These are phyloP conservation scores for Limulus polyphemus DNA, from an alignment of 2,888 invertebrate genomes.

Conservation along the genomic window DNA sequence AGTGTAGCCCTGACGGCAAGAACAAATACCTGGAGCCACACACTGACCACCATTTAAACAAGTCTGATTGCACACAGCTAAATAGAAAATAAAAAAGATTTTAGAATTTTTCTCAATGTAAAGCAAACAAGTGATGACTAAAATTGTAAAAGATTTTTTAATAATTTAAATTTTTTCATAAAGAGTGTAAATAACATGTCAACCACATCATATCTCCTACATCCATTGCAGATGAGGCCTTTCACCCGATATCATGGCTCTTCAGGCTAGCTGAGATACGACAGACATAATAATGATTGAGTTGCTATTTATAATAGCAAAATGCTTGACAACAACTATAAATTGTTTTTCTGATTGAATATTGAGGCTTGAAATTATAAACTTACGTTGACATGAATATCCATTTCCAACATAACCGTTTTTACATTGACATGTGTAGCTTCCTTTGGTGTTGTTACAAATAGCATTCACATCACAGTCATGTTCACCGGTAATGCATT, in stretches of 20 bases:
- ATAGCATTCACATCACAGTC: constrained; percentile 60
- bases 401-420: constrained; percentile 66
- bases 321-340: too few relatives aligned
- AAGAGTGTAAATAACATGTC: background rate
- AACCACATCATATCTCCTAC: too few relatives aligned
- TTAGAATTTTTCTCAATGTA: background rate
- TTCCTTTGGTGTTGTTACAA: constrained; percentile 65
- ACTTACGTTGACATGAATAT: constrained; percentile 63
- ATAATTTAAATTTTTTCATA: background rate
- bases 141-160: background rate
- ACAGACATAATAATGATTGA: too few relatives aligned
- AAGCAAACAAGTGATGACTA: background rate
- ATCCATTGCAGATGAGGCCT: too few relatives aligned
- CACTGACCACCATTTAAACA: constrained; percentile 76
- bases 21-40: constrained; percentile 59
- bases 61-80: constrained; percentile 63
- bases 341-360: too few relatives aligned
- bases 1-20: constrained; percentile 65
- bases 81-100: constrained; percentile 27
- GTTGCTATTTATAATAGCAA: too few relatives aligned
- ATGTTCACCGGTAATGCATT: constrained; percentile 58
- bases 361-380: background rate
- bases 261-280: too few relatives aligned
- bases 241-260: too few relatives aligned
- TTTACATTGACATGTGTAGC: constrained; percentile 57